These are phyloP conservation scores for Tangara arthus DNA, from an alignment of 2,797 vertebrate genomes.

Conservation along the genomic window DNA sequence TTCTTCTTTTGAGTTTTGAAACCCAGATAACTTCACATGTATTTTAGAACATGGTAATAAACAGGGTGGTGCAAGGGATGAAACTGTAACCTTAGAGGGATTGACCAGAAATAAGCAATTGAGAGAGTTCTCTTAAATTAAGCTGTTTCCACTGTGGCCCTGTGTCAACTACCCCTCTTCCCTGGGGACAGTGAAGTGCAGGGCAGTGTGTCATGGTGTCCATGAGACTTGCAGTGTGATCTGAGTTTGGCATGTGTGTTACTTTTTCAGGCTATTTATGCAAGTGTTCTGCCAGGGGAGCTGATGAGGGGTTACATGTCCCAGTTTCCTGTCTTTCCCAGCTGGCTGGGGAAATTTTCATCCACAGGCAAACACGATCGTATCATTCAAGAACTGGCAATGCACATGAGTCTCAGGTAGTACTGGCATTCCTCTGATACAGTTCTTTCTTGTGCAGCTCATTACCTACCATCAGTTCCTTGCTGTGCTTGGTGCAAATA, in stretches of 20 bases:
- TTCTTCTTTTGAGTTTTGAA: not conserved
- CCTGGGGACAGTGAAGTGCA: not conserved
- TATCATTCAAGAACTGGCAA: constrained; percentile 88
- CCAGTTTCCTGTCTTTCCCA: constrained; percentile 92
- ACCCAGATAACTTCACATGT: not conserved
- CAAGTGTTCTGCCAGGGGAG: constrained; percentile 95
- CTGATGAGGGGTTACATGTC: constrained; percentile 95
- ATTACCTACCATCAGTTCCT: not conserved
- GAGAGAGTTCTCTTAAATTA: not conserved
- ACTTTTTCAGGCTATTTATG: constrained; percentile 87
- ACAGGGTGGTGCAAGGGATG: not conserved
- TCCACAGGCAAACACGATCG: constrained; percentile 88
- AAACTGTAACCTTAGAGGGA: not conserved
- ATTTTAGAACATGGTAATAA: not conserved
- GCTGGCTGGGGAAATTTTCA: constrained; percentile 94
- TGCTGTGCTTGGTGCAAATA: not conserved
- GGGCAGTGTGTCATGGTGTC: not conserved
- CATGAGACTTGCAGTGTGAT: not conserved
- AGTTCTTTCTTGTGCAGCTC: not conserved
- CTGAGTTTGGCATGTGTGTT: not conserved
- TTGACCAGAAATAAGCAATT: not conserved
- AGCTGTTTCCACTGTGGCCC: not conserved
- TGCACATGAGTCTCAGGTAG: constrained; percentile 94
- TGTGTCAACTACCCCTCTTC: not conserved
- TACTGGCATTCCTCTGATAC: not conserved